Evolutionary conservation across 2,113 vertebrate species (phyloP), one percentile per base, ranked within the genome.

Genomic region (Ochotona curzoniae): DNA sequence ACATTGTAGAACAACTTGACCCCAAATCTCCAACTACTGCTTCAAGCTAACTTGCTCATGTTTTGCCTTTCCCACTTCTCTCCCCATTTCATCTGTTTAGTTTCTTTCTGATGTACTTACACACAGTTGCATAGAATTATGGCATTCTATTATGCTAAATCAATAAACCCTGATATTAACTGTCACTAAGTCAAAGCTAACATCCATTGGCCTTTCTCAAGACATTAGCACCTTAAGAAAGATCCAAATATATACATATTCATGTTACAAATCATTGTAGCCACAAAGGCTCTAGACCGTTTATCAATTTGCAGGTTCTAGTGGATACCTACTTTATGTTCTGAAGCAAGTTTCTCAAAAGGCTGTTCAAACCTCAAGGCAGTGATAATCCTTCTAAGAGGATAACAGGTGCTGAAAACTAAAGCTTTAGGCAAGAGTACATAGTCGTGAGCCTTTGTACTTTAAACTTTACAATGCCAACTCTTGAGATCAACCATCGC

Each of bases 141-240:
- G 81, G 38, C 11, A 94, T 87, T 93, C 28, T 87, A 28, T 79
- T 85, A 86, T 63, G 30, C 38, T 25, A 74, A 88, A 47, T 87
- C 49, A 89, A 26, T 38, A 51, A 70, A 8, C 30, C 44, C 90
- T 67, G 89, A 92, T 47, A 70, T 92, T 78, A 90, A 63, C 49
- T 51, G 26, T 81, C 23, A 86, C 5, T 60, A 51, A 11, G 2
- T 63, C 21, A 81, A 94, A 94, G 15, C 54, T 8, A 94, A 57
- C 25, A 26, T 8, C 18, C 23, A 69, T 71, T 87, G 85, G 90
- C 75, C 6, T 88, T 81, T 75, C 8, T 81, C 8, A 66, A 64
- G 8, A 82, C 70, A 60, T 63, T 70, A 61, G 7, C 5, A 86
- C 66, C 86, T 83, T 69, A 25, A 79, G 38, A 83, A 51, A 89